Percentiles rank a stretch among this genome's conserved stretches.
Evolutionary conservation across 2,113 vertebrate genomes (phyloP).

Genomic region (Accipiter cooperii): DNA sequence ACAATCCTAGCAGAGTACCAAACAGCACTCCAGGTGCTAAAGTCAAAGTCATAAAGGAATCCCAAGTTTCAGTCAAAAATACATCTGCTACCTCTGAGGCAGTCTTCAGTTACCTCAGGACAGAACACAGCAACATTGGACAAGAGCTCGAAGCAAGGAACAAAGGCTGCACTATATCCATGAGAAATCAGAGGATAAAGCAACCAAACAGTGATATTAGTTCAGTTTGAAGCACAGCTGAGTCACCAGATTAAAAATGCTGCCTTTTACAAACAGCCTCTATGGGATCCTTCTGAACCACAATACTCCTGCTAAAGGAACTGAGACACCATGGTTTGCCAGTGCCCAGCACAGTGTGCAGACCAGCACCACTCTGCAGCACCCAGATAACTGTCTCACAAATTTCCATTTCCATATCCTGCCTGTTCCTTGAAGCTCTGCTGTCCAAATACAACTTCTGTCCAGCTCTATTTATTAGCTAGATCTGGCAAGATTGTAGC

Average conservation of each 20-base stretch:
- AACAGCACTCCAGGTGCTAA: not conserved
- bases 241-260: not conserved
- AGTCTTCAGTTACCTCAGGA: not conserved
- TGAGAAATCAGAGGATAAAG: not conserved
- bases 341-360: not conserved
- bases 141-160: not conserved
- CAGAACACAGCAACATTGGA: not conserved
- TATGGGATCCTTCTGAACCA: not conserved
- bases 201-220: not conserved
- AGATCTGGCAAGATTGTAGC: not conserved
- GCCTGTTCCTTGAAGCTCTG: not conserved
- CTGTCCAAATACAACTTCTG: not conserved
- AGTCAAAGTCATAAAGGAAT: not conserved
- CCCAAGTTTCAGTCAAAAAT: not conserved
- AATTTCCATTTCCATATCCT: not conserved
- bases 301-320: not conserved
- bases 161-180: not conserved
- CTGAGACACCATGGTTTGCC: fast-evolving
- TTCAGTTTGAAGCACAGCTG: not conserved
- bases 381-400: not conserved
- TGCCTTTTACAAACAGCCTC: not conserved
- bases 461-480: not conserved
- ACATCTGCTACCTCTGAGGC: not conserved
- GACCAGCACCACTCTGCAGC: not conserved
- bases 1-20: not conserved